Conservation (phyloP, 2,888 invertebrate species). For the Caradrina kadenii region DNA sequence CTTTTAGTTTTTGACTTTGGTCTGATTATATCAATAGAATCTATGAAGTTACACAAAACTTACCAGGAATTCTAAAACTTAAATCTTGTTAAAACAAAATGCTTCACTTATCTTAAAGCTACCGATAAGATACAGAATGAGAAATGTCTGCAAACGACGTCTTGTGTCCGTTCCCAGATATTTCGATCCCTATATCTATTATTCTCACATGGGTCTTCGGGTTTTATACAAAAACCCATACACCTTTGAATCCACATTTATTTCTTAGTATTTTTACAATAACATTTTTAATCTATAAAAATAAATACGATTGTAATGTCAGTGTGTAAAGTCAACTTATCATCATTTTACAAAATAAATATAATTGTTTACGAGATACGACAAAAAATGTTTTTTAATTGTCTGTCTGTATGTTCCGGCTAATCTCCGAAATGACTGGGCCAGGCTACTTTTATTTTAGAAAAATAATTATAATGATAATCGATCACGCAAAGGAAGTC, state of each 20-base stretch:
- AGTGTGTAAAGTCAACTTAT: no score
- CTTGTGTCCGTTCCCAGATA: constrained; percentile 31
- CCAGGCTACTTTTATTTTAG: no score
- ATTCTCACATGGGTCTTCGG: constrained; percentile 39
- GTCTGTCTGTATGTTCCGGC: no score
- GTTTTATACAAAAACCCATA: constrained; percentile 34
- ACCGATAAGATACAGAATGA: constrained; percentile 27
- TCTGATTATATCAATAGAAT: neutral
- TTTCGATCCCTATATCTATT: constrained; percentile 53
- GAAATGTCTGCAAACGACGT: constrained; percentile 41
- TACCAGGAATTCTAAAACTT: neutral
- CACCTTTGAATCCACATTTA: constrained; percentile 56
- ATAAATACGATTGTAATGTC: no score
- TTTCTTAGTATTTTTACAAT: constrained; percentile 52
- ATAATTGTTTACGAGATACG: no score
- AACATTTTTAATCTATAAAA: no score
- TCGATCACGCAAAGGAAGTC: no score
- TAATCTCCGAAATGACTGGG: no score
- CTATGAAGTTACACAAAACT: neutral
- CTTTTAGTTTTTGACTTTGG: no score
- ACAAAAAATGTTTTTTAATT: no score
- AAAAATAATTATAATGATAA: no score
- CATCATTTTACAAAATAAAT: no score
- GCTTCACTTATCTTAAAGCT: constrained; percentile 5
- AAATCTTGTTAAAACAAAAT: neutral